Percentiles rank a stretch among this genome's conserved stretches.
Conservation (phyloP, 2,113 vertebrate species). For the Heterotis niloticus region DNA sequence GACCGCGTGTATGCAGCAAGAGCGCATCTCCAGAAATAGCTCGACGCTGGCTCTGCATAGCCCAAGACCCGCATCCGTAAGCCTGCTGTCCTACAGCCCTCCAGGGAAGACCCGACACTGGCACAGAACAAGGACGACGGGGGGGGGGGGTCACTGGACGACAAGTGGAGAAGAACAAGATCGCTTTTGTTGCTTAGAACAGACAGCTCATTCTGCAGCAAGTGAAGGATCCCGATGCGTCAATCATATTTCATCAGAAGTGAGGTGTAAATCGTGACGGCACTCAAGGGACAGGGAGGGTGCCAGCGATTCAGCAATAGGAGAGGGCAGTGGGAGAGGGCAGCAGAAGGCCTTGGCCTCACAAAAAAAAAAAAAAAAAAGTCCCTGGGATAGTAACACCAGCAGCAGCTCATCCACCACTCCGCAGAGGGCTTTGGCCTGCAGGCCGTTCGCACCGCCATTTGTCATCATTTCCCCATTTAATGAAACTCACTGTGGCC, state of each 20-base stretch:
- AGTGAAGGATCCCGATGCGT: not conserved
- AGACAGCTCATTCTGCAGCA: not conserved
- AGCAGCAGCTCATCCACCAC: not conserved
- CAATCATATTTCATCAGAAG: too few relatives aligned
- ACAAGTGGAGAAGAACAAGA: not conserved
- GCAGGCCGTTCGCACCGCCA: not conserved
- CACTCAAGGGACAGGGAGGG: too few relatives aligned
- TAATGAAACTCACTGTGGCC: not conserved
- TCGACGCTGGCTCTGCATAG: slow-evolving; percentile 10
- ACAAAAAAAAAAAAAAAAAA: too few relatives aligned
- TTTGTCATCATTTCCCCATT: not conserved
- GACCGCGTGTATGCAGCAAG: slow-evolving; percentile 27
- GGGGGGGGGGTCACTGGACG: too few relatives aligned
- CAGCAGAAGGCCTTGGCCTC: too few relatives aligned
- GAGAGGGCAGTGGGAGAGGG: too few relatives aligned
- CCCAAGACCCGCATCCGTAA: not conserved
- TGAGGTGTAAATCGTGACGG: too few relatives aligned
- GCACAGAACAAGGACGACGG: not conserved
- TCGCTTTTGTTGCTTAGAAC: not conserved
- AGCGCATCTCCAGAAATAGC: slow-evolving; percentile 48
- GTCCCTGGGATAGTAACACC: not conserved
- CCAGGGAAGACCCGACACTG: not conserved
- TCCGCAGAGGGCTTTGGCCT: not conserved
- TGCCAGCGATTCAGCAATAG: too few relatives aligned
- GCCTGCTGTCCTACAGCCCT: not conserved